Percentiles rank a stretch among this genome's conserved stretches.
Conservation (phyloP, 2,888 invertebrate genomes). For the Drosophila pseudotakahashii region DNA sequence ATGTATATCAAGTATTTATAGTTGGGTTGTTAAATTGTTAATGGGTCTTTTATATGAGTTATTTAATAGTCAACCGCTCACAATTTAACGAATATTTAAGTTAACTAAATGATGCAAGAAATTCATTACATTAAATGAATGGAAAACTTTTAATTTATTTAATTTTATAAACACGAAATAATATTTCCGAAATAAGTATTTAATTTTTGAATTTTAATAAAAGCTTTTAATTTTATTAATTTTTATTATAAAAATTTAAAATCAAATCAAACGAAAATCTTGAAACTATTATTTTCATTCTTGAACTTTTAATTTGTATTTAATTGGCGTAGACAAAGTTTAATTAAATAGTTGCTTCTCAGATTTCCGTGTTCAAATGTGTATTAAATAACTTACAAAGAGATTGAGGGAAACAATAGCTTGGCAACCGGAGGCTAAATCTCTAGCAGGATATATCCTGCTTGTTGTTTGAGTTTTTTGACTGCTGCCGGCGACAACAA, state of each 20-base stretch:
- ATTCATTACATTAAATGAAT: no score
- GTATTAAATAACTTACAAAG: slow-evolving; percentile 17
- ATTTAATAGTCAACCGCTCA: neutral
- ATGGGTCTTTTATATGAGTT: neutral
- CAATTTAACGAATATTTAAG: neutral
- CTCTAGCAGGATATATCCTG: slow-evolving; percentile 12
- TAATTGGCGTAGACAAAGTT: no score
- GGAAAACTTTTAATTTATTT: no score
- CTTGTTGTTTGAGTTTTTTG: slow-evolving; percentile 34
- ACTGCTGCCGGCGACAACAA: slow-evolving; percentile 26
- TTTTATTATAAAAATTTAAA: no score
- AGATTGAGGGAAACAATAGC: slow-evolving; percentile 8
- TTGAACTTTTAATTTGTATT: no score
- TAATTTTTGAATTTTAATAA: no score
- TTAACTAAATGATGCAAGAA: neutral
- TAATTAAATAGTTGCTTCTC: neutral
- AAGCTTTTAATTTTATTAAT: no score
- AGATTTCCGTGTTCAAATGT: neutral
- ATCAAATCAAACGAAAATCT: no score
- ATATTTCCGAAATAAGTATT: no score
- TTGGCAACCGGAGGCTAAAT: slow-evolving; percentile 13
- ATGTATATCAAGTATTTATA: neutral
- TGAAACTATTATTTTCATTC: no score
- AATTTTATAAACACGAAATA: no score
- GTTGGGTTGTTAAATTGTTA: neutral